phyloP scores from a whole-genome alignment of 2,797 vertebrate species.

The Chaetodon trifasciatus region DNA sequence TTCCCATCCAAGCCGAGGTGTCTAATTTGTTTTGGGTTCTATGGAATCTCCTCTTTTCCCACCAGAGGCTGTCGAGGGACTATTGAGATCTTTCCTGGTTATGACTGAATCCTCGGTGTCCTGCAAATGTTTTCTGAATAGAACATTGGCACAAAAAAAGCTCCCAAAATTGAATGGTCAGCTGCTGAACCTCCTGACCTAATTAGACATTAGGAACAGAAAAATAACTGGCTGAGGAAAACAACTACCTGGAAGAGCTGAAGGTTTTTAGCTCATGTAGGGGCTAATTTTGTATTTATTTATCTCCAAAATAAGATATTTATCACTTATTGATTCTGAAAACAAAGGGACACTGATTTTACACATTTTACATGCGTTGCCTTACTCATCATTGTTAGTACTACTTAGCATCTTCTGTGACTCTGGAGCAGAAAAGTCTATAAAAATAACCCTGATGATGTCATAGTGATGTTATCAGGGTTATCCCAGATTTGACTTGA shows the following conservation, averaged over 20 bases:
- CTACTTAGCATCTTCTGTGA: background rate
- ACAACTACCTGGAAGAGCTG: background rate
- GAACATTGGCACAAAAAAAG: background rate
- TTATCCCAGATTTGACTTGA: background rate
- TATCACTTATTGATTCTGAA: background rate
- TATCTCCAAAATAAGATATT: background rate
- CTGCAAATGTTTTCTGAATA: constrained; percentile 23
- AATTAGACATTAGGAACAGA: constrained; percentile 17
- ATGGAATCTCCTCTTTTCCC: constrained; percentile 18
- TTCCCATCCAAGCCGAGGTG: constrained; percentile 11
- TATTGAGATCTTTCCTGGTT: background rate
- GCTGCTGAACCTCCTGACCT: background rate
- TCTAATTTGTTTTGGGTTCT: constrained; percentile 40
- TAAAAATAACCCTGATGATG: constrained; percentile 4
- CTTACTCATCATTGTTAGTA: background rate
- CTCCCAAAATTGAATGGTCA: background rate
- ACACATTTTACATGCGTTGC: background rate
- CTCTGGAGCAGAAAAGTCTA: background rate
- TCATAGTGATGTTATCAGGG: constrained; percentile 2
- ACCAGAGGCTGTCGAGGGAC: constrained; percentile 7
- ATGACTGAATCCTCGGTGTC: constrained; percentile 18
- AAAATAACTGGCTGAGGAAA: background rate
- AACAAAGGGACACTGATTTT: too few species aligned
- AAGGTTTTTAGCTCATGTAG: background rate
- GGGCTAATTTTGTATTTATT: background rate